phyloP scores from a whole-genome alignment of 1,140 invertebrate genomes.

The Alviniconcha marisindica region DNA sequence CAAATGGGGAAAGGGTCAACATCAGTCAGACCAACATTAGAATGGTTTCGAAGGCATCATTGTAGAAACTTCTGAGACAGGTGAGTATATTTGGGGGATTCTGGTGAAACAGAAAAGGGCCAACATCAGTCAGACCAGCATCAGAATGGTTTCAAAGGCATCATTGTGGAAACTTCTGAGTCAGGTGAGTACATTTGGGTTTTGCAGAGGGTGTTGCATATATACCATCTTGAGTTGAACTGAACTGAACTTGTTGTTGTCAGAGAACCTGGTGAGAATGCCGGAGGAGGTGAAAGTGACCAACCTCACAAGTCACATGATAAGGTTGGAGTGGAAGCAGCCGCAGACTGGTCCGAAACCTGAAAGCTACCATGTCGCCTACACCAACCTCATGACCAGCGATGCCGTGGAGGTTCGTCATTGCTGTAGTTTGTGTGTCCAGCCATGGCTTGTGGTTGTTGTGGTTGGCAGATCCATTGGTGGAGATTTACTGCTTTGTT shows the following conservation, averaged over 20 bases:
- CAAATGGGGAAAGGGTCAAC: too few species aligned
- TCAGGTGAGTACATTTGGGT: background rate
- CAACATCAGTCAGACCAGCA: too few species aligned
- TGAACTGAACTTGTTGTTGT: too few species aligned
- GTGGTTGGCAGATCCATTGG: background rate
- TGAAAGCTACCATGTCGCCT: background rate
- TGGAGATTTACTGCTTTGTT: background rate
- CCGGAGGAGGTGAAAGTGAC: background rate
- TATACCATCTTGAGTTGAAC: too few species aligned
- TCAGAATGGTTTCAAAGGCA: too few species aligned
- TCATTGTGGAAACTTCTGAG: background rate
- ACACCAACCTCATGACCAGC: background rate
- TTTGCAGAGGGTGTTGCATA: too few species aligned
- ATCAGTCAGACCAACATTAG: too few species aligned
- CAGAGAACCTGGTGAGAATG: slow-evolving; percentile 5
- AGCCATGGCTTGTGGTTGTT: background rate
- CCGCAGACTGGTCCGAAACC: background rate
- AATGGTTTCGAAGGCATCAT: too few species aligned
- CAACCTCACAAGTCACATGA: background rate
- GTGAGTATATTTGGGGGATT: too few species aligned
- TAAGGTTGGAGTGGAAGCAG: background rate
- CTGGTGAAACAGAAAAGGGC: too few species aligned
- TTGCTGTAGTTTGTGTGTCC: too few species aligned
- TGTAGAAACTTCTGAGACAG: too few species aligned
- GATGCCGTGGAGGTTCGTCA: background rate